Base-by-base conservation (phyloP, 2,888 invertebrate species). In the Synergus gifuensis region DNA sequence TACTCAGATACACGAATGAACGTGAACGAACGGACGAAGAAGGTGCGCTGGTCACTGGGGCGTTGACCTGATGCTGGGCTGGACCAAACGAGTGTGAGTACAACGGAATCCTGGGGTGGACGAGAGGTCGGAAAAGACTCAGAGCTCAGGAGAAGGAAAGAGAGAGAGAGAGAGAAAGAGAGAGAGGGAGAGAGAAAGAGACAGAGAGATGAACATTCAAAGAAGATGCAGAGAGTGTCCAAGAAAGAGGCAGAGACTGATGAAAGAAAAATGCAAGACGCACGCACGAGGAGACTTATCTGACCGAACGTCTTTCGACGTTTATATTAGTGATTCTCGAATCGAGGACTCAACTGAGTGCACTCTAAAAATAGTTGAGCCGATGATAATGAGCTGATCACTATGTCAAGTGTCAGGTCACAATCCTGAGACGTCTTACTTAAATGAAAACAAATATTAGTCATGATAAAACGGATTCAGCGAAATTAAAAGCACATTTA, bases 21-120 rank as follows among this genome's bases (percentile, higher is more conserved):
- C 73, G 54, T 73, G 78, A 79, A 79, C 79, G 79, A 78, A 58
- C 79, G 79, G 79, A 67, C 85, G 90, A 87, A 89, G 87, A 89
- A 89, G 89, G 89, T 89, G 88, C 89, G 88, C 88, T 91, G 91
- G 90, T 91, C 91, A 91, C 90, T 91, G 83, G 91, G 91, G 90
- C 91, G 90, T 91, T 91, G 91, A 91, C 91, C 91, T 88, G 90
- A 87, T 86, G 88, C 86, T 82, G 86, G 87, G 85, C 88, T 85
- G 89, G 88, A 89, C 90, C 89, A 89, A 89, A 90, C 86, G 88
- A 88, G 73, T 86, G 88, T 89, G 88, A 82, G 81, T 79, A 81
- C 83, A 79, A 83, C 83, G 81, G 83, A 83, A 80, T 83, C 83
- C 79, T 81, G 79, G 73, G 73, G 73, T 73, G 73, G n/a, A 73